Conservation (phyloP, 2,888 invertebrate genomes). For the Nymphalis polychloros region DNA sequence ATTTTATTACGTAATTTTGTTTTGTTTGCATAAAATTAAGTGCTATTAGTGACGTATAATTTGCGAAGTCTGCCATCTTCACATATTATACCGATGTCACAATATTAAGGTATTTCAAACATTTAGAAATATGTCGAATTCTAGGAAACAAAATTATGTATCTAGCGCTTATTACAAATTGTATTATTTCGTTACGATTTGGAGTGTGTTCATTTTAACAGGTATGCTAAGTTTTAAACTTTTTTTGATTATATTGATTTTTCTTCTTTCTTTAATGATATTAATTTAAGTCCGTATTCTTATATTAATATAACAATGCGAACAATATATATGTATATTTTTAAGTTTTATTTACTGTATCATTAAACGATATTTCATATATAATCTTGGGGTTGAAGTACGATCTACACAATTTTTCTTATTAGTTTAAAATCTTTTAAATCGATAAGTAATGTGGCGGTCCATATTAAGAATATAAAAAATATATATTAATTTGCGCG, state of each 20-base stretch:
- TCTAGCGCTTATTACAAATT: constrained; percentile 29
- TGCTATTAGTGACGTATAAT: constrained; percentile 20
- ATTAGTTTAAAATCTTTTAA: too few relatives aligned
- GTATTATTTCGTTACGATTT: constrained; percentile 4
- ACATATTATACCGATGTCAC: constrained; percentile 21
- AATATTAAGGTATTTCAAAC: constrained; percentile 28
- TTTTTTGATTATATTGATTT: constrained; percentile 1
- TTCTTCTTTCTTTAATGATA: not conserved
- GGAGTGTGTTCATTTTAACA: not conserved
- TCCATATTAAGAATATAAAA: too few relatives aligned
- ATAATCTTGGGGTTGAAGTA: too few relatives aligned
- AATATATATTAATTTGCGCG: too few relatives aligned
- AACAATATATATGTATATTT: too few relatives aligned
- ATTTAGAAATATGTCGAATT: constrained; percentile 29
- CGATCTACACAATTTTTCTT: too few relatives aligned
- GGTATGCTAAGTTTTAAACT: not conserved
- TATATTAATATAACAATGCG: too few relatives aligned
- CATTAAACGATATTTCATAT: too few relatives aligned
- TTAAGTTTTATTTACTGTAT: too few relatives aligned
- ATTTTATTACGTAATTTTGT: constrained; percentile 2
- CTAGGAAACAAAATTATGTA: constrained; percentile 28
- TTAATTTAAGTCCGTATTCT: too few relatives aligned
- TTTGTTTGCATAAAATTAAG: constrained; percentile 20
- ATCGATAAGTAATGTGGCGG: too few relatives aligned
- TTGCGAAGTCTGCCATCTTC: constrained; percentile 21